phyloP scores from a whole-genome alignment of 92 coral and sea anemone species.

The Epizoanthus illoricatus region DNA sequence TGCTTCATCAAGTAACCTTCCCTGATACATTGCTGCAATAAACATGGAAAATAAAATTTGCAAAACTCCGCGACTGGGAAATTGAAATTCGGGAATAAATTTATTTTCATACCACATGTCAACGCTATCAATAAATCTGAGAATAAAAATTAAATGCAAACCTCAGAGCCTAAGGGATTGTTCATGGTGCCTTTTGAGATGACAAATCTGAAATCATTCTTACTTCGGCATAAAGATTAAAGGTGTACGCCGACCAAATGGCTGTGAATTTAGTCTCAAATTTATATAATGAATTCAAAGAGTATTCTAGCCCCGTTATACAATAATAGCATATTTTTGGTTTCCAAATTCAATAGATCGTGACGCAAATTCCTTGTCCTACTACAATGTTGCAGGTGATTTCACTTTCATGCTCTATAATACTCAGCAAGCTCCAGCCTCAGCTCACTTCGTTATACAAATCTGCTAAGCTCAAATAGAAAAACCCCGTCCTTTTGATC shows the following conservation, averaged over 20 bases:
- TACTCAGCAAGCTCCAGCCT: no score
- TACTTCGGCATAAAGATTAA: background rate
- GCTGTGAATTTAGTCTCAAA: conserved; percentile 8
- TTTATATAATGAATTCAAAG: conserved; percentile 35
- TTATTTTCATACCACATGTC: background rate
- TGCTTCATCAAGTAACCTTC: conserved; percentile 95
- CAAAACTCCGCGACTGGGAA: background rate
- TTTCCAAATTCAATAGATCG: conserved; percentile 25
- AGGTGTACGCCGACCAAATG: background rate
- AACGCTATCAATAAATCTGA: background rate
- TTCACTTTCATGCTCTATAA: background rate
- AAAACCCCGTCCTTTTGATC: background rate
- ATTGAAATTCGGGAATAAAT: background rate
- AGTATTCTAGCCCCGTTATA: conserved; percentile 31
- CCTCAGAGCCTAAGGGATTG: background rate
- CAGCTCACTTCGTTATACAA: background rate
- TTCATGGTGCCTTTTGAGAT: background rate
- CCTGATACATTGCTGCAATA: conserved; percentile 77
- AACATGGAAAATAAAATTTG: background rate
- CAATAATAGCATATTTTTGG: conserved; percentile 42
- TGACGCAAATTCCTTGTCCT: conserved; percentile 36
- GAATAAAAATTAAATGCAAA: background rate
- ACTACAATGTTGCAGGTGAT: conserved; percentile 22
- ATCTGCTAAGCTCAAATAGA: background rate
- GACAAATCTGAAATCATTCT: background rate